Conservation (phyloP, 2,888 invertebrate species). For the Carabus problematicus region DNA sequence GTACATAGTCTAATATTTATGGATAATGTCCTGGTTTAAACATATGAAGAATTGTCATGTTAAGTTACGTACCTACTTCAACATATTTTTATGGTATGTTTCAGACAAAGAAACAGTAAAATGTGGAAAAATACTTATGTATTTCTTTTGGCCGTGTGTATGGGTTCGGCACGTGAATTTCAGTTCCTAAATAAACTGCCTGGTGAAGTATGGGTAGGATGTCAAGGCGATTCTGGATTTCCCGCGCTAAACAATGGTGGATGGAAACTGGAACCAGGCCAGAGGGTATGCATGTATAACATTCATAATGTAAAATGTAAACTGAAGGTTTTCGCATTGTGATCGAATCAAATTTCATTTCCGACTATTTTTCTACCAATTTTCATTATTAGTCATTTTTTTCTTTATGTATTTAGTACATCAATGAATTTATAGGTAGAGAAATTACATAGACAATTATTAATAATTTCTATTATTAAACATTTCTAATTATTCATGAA, state of each 20-base stretch:
- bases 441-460: too few relatives aligned
- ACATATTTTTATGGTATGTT: background rate
- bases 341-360: background rate
- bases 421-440: too few relatives aligned
- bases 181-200: conserved; percentile 49
- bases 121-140: conserved; percentile 3
- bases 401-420: too few relatives aligned
- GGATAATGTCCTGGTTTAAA: too few relatives aligned
- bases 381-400: too few relatives aligned
- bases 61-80: too few relatives aligned
- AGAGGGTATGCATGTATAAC: conserved; percentile 47
- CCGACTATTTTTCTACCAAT: background rate
- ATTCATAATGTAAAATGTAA: background rate
- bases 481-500: too few relatives aligned
- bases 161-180: conserved; percentile 44
- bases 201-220: conserved; percentile 52
- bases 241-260: conserved; percentile 49
- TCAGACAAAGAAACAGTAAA: background rate
- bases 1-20: too few relatives aligned
- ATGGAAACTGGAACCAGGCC: conserved; percentile 47
- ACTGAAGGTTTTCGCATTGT: background rate
- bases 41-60: too few relatives aligned
- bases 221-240: conserved; percentile 51
- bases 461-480: too few relatives aligned
- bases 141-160: background rate